These are phyloP conservation scores for Spheniscus mendiculus DNA, from an alignment of 2,113 vertebrate genomes.

Conservation along the genomic window DNA sequence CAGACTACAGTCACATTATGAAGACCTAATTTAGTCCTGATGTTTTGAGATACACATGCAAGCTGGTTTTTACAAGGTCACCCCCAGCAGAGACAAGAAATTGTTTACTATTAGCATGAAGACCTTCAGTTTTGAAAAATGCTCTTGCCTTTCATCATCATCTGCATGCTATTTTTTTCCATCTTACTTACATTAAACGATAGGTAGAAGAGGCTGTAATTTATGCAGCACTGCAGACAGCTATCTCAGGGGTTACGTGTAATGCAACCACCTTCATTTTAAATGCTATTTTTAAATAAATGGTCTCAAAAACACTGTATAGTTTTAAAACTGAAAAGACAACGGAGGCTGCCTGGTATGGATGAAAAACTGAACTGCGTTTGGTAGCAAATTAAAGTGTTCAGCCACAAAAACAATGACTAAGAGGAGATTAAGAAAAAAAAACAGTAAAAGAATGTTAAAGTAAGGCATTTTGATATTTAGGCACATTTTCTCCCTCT, in stretches of 20 bases:
- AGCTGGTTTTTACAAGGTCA: constrained; percentile 33
- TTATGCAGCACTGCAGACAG: neutral
- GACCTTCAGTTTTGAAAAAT: constrained; percentile 27
- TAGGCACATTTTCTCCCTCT: neutral
- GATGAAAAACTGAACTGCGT: neutral
- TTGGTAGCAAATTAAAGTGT: neutral
- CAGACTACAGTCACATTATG: neutral
- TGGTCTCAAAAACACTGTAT: neutral
- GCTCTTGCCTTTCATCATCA: neutral
- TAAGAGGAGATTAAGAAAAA: neutral
- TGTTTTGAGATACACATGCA: neutral
- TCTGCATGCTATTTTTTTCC: neutral
- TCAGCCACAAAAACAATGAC: neutral
- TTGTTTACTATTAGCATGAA: neutral
- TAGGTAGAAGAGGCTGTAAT: neutral
- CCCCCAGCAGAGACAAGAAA: neutral
- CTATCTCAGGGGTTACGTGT: neutral
- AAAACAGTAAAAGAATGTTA: neutral
- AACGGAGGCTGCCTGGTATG: neutral
- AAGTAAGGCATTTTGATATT: neutral
- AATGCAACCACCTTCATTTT: neutral
- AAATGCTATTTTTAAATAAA: neutral
- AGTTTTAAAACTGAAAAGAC: neutral
- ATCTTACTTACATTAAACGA: neutral
- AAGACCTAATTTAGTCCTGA: constrained; percentile 22